Evolutionary conservation across 1,140 invertebrate genomes (phyloP), one percentile per base, ranked within the genome.

Genomic region (Aphelenchoides avenae): DNA sequence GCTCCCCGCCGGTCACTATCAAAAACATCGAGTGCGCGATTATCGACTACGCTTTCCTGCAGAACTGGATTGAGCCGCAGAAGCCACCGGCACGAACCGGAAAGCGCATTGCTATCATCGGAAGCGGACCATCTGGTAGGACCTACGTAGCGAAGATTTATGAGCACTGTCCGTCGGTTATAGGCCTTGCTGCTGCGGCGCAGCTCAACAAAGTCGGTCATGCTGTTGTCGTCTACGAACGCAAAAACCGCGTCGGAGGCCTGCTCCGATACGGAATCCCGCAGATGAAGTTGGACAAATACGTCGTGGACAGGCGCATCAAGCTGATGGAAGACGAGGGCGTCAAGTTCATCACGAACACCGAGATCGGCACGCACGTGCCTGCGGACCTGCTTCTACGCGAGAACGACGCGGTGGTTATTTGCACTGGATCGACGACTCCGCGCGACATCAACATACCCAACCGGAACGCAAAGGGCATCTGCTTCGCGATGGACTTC

Each of bases 21-120:
- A 98, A 98, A 78, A 94, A 94, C 76, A 97, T 99, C 67, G 94
- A 99, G 81, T 94, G 91, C 78, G 85, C 91, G 22, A 98, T 99
- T 72, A 97, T 98, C 68, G 94, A 99, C 80, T 85, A 95, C 80
- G 94, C 91, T 9, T 99, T 93, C 79, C 89, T 95, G 65, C 85
- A 89, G 79, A 91, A 91, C 3, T 94, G 92, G 93, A 91, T 98
- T 47, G 82, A 84, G 24, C 85, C 92, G 0, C 83, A 87, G 77
- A 83, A 85, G 20, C 91, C 91, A 0, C 54, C 75, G 1, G 56
- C 61, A 7, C 83, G 89, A 53, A 91, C 87, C 42, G 90, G 88
- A 3, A 89, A 88, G 73, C 85, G 84, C 31, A 85, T 97, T 0
- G 92, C 89, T 4, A 82, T 98, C n/a, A 85, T 98, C 42, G 94